phyloP scores from a whole-genome alignment of 2,888 invertebrate species.

The Drosophila neutralis region DNA sequence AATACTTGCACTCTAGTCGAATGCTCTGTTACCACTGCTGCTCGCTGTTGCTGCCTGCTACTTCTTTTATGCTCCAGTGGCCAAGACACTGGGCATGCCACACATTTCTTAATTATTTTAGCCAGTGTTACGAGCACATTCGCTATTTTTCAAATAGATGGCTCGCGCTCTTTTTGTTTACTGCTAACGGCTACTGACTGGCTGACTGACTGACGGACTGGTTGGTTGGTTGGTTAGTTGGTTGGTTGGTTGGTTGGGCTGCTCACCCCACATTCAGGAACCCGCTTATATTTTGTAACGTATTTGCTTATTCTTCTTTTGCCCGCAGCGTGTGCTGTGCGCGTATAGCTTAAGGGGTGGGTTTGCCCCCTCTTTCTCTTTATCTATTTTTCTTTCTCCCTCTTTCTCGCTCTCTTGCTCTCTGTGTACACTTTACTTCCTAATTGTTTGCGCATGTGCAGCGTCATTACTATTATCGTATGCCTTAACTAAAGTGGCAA shows the following conservation, averaged over 20 bases:
- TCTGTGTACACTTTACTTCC: constrained; percentile 64
- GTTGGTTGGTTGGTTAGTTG: not conserved
- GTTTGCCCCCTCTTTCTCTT: constrained; percentile 20
- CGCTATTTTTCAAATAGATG: constrained; percentile 22
- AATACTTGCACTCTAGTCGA: constrained; percentile 37
- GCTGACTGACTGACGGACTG: not conserved
- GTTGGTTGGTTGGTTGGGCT: not conserved
- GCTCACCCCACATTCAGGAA: constrained; percentile 21
- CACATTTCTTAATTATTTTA: constrained; percentile 79
- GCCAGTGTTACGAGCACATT: constrained; percentile 43
- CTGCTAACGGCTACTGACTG: not conserved
- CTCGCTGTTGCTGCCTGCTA: constrained; percentile 11
- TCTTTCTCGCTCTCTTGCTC: constrained; percentile 7
- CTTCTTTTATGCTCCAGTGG: constrained; percentile 70
- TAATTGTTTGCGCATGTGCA: constrained; percentile 82
- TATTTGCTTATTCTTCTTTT: constrained; percentile 59
- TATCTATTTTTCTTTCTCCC: constrained; percentile 2
- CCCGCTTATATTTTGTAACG: constrained; percentile 75
- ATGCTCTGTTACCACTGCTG: constrained; percentile 22
- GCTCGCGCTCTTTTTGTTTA: constrained; percentile 15
- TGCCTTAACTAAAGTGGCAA: constrained; percentile 55
- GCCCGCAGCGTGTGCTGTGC: constrained; percentile 60
- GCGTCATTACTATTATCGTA: constrained; percentile 73
- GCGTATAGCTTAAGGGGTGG: constrained; percentile 62
- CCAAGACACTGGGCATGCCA: constrained; percentile 66